Conservation (phyloP, 2,797 vertebrate species). For the Sandelia bainsii region DNA sequence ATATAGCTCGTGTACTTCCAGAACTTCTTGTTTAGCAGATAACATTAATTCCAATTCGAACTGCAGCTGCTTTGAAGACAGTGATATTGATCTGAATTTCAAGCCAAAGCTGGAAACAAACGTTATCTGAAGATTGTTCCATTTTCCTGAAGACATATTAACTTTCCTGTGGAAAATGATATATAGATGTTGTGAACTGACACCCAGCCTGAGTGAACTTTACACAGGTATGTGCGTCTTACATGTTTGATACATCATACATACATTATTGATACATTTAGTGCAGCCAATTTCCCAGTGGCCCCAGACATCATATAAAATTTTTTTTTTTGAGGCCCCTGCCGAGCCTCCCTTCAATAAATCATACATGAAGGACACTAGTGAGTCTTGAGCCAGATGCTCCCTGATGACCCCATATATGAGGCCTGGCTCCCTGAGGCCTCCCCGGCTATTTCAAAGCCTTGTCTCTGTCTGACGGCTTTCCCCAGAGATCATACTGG, state of each 20-base stretch:
- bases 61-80: slow-evolving; percentile 9
- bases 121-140: not conserved
- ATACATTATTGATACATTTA: not conserved
- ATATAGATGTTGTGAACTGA: not conserved
- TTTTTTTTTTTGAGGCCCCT: slow-evolving; percentile 2
- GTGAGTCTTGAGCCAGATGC: slow-evolving; percentile 33
- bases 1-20: not conserved
- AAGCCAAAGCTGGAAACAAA: slow-evolving; percentile 5
- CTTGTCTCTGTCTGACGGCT: slow-evolving; percentile 42
- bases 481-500: slow-evolving; percentile 67
- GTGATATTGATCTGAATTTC: not conserved
- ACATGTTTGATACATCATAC: not conserved
- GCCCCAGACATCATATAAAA: not conserved
- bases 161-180: not conserved
- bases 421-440: slow-evolving; percentile 36
- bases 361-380: slow-evolving; percentile 3
- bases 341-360: slow-evolving; percentile 10
- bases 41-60: slow-evolving; percentile 8
- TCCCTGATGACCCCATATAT: slow-evolving; percentile 40
- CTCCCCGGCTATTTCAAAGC: slow-evolving; percentile 56
- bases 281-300: not conserved
- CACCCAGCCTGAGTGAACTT: not conserved
- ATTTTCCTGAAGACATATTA: not conserved
- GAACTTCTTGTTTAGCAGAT: not conserved
- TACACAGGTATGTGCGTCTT: not conserved